Evolutionary conservation across 2,113 vertebrate genomes (phyloP).

Genomic region (Rhabdomys dilectus): DNA sequence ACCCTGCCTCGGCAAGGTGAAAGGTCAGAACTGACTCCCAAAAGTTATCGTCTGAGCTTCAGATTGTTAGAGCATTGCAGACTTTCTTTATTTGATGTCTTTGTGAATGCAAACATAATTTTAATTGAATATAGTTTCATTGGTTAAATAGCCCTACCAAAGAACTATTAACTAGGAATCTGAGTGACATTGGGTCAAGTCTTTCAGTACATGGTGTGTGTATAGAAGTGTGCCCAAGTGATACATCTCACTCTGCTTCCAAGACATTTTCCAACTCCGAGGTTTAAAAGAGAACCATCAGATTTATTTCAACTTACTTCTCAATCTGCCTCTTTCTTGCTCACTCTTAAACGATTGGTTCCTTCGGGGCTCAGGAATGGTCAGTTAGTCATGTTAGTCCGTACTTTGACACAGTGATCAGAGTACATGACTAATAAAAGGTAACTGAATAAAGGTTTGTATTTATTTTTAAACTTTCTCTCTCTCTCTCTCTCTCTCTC

Average conservation of each 20-base stretch:
- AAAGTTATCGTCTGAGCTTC: not conserved
- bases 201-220: not conserved
- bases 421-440: not conserved
- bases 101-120: not conserved
- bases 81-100: constrained; percentile 6
- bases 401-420: not conserved
- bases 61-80: not conserved
- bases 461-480: not conserved
- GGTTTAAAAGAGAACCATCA: not conserved
- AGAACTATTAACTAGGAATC: not conserved
- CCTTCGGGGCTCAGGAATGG: not conserved
- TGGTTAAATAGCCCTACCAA: not conserved
- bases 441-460: not conserved
- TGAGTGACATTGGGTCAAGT: not conserved
- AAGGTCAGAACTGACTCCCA: not conserved
- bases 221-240: not conserved
- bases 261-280: not conserved
- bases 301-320: constrained; percentile 9
- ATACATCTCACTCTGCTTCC: not conserved
- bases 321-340: not conserved
- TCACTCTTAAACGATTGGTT: not conserved
- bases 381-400: not conserved
- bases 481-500: no score
- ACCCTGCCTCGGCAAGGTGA: not conserved
- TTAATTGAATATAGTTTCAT: not conserved